phyloP scores from a whole-genome alignment of 1,140 invertebrate species.

The Leguminivora glycinivorella region DNA sequence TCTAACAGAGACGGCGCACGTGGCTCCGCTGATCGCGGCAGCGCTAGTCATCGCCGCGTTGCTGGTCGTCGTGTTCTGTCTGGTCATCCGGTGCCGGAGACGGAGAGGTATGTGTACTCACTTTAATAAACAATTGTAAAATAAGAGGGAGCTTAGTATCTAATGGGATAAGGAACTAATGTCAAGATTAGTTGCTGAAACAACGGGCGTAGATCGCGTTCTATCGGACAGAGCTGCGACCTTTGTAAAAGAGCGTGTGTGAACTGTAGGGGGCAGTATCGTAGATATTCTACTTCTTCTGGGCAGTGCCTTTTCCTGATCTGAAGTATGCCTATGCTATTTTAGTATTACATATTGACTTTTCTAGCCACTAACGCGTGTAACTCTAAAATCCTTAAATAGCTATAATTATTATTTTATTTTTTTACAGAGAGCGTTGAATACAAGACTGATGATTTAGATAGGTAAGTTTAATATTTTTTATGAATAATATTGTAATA shows the following conservation, averaged over 20 bases:
- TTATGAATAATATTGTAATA: no score
- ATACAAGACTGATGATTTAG: slow-evolving; percentile 75
- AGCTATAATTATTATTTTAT: slow-evolving; percentile 32
- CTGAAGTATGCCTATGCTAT: no score
- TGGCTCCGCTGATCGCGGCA: slow-evolving; percentile 70
- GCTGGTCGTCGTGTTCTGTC: slow-evolving; percentile 66
- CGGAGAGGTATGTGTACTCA: slow-evolving; percentile 44
- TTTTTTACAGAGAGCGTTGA: slow-evolving; percentile 67
- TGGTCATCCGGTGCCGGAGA: slow-evolving; percentile 64
- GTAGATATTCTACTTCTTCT: no score
- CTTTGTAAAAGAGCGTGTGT: no score
- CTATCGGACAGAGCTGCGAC: no score
- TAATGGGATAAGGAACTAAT: no score
- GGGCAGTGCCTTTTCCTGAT: no score
- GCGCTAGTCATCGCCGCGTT: slow-evolving; percentile 69
- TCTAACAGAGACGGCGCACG: slow-evolving; percentile 75
- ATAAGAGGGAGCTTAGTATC: background rate
- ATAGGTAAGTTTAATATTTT: slow-evolving; percentile 67
- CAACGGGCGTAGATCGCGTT: no score
- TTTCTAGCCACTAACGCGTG: no score
- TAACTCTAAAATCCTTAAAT: background rate
- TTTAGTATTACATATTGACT: no score
- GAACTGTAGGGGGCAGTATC: no score
- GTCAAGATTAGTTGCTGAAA: no score
- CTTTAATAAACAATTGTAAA: background rate